Evolutionary conservation across 1,140 invertebrate species (phyloP), one percentile per base, ranked within the genome.

Genomic region (Ostrea denselamellosa): DNA sequence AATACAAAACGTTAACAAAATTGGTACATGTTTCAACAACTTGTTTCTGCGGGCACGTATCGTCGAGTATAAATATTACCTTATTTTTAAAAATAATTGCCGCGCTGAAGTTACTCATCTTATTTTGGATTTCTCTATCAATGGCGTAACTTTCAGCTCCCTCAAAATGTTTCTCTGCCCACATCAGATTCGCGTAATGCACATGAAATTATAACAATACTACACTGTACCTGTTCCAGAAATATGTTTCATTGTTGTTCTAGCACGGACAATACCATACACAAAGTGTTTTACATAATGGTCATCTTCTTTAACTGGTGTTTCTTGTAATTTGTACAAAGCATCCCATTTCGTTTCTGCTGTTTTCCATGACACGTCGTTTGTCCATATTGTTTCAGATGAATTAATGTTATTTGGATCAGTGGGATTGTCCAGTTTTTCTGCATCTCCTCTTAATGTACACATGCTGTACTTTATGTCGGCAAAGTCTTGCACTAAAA

Each of bases 401-500:
- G 62, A 65, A 22, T 65, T 65, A 14, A 65, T 22, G 19, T 65
- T 19, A n/a, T 65, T 65, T 65, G 4, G 62, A 65, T 65, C 62
- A 0, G 8, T 19, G 19, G 62, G 62, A n/a, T 65, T 65, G 19
- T 65, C n/a, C n/a, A 65, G n/a, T 65, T 19, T 4, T 17, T 65
- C 19, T 8, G 62, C 19, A n/a, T n/a, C 62, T 65, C 62, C 62
- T 65, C n/a, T 65, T 8, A 65, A 22, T 19, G 62, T 19, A 5
- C 62, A 65, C 19, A 17, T 22, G 19, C n/a, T 65, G n/a, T 65
- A 17, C 62, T 17, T 65, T 9, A 65, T 65, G 8, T 65, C 14
- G n/a, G 62, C 62, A 65, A 19, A 65, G 19, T 65, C 62, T n/a
- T 65, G 62, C 62, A 65, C 62, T 65, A 19, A 65, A n/a, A n/a